Evolutionary conservation across 2,113 vertebrate genomes (phyloP), one percentile per base, ranked within the genome.

Genomic region (Oostethus manadensis): DNA sequence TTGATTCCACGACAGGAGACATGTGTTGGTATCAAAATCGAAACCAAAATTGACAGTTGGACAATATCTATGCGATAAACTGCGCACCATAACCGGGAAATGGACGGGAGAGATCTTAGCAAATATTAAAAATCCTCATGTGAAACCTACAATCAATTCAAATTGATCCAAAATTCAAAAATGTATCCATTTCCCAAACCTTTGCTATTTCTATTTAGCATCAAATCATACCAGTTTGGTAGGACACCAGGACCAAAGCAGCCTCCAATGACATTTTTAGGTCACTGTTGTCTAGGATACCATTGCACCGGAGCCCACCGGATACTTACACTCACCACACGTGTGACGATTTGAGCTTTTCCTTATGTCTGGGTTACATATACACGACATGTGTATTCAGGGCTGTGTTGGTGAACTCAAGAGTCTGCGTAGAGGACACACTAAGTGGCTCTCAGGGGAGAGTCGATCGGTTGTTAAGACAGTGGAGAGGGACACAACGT

Each of bases 401-500:
- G 16, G 50, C 22, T 70, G 77, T 77, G 79, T 78, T 73, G 74
- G 70, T 83, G 78, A 79, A 79, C 77, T 80, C 72, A 74, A 83
- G 81, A 79, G 84, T 75, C 68, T 82, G 76, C 59, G 77, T 80
- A 64, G 80, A 81, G 83, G 82, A 81, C 75, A 68, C 73, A 76
- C 76, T 83, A 87, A 88, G 84, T 88, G 84, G 79, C 76, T 84
- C 83, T 83, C 83, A 63, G 66, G 83, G 84, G 84, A 80, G 74
- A 78, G 73, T 64, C 72, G 70, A 82, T 84, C 50, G 55, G 69
- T 79, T 78, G 78, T 84, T 84, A 78, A 86, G 79, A 77, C 79
- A 78, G 82, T 62, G 71, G 67, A 84, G 72, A 74, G 76, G 78
- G 82, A 81, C 77, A 77, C 69, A 81, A 73, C 81, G 77, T 78